Conservation (phyloP, 1,140 invertebrate species). For the Drosophila quadrilineata region DNA sequence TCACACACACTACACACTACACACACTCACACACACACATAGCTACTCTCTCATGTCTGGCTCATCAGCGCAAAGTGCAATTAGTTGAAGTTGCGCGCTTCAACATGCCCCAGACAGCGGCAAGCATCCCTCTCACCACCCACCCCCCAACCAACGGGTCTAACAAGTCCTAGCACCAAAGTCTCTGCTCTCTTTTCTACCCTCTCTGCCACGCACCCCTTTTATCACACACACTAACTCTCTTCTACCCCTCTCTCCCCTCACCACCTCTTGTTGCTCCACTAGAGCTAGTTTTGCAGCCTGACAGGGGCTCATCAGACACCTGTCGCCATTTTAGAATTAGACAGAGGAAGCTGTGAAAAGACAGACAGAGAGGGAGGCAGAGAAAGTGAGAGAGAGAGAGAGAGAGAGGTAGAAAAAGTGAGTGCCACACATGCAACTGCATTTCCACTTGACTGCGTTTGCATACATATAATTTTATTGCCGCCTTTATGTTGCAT, state of each 20-base stretch:
- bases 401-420: neutral
- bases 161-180: constrained; percentile 59
- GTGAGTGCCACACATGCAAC: constrained; percentile 7
- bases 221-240: too few species aligned
- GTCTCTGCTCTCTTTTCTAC: neutral
- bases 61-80: constrained; percentile 78
- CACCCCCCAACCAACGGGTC: too few species aligned
- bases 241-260: neutral
- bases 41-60: constrained; percentile 54
- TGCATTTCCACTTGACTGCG: constrained; percentile 38
- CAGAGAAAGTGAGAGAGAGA: neutral
- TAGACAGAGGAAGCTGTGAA: too few species aligned
- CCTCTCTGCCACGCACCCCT: neutral
- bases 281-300: constrained; percentile 15
- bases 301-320: constrained; percentile 41
- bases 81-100: constrained; percentile 74
- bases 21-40: neutral
- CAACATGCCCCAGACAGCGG: constrained; percentile 60
- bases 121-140: constrained; percentile 43
- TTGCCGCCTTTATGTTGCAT: constrained; percentile 63
- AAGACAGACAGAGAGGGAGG: neutral
- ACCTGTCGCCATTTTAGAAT: too few species aligned
- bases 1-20: constrained; percentile 20
- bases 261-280: neutral
- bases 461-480: constrained; percentile 63